Percentiles rank a stretch among this genome's conserved stretches.
Conservation (phyloP, 2,797 vertebrate genomes). For the Diplodus puntazzo region DNA sequence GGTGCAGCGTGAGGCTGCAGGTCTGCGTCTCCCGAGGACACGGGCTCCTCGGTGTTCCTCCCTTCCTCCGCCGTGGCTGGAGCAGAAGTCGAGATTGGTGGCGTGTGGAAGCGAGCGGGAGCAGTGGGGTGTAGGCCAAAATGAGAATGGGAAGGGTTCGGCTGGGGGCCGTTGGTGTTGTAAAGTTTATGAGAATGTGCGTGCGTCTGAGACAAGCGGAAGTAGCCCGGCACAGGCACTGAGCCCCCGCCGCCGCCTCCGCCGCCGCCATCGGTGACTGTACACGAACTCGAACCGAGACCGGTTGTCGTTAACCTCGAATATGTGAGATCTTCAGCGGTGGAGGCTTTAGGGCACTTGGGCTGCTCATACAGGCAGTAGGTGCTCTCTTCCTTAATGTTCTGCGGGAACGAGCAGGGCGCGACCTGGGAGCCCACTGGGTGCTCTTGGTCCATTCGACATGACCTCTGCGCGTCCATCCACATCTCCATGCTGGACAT, state of each 20-base stretch:
- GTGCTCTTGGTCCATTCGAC: constrained; percentile 91
- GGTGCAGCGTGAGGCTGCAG: constrained; percentile 81
- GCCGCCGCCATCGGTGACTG: constrained; percentile 82
- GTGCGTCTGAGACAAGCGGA: constrained; percentile 98
- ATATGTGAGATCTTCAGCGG: constrained; percentile 90
- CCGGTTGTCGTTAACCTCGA: constrained; percentile 84
- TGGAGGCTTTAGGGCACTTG: constrained; percentile 93
- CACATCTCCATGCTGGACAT: constrained; percentile 96
- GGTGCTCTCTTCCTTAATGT: constrained; percentile 97
- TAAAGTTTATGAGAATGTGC: constrained; percentile 94
- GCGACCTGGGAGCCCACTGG: constrained; percentile 85
- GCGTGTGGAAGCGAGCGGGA: constrained; percentile 90
- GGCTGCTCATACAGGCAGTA: constrained; percentile 97
- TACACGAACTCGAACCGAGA: constrained; percentile 85
- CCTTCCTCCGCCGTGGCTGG: constrained; percentile 85
- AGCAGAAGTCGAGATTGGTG: constrained; percentile 80
- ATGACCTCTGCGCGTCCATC: constrained; percentile 95
- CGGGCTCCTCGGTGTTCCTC: constrained; percentile 87
- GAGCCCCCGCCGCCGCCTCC: constrained; percentile 83
- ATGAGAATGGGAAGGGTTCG: constrained; percentile 89
- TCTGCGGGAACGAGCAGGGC: constrained; percentile 94
- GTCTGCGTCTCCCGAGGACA: constrained; percentile 65
- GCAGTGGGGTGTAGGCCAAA: constrained; percentile 85
- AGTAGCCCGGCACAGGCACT: constrained; percentile 97
- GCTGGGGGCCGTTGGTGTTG: constrained; percentile 85